Percentiles rank a stretch among this genome's conserved stretches.
phyloP scores from a whole-genome alignment of 2,113 vertebrate species.

The Mohoua ochrocephala region DNA sequence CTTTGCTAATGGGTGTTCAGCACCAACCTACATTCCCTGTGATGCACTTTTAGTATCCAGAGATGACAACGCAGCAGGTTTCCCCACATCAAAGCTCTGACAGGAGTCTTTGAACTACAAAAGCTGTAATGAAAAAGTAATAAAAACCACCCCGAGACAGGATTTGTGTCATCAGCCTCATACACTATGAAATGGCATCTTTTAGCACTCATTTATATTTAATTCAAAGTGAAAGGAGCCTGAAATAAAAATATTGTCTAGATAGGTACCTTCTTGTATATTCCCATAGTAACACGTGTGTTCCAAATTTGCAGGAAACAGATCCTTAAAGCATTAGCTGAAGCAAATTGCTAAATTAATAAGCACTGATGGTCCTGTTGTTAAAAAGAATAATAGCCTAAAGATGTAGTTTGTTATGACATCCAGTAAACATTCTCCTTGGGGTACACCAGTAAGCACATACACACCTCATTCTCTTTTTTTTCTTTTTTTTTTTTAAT shows the following conservation, averaged over 20 bases:
- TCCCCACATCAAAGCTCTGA: background rate
- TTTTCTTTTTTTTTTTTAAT: background rate
- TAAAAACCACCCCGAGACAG: background rate
- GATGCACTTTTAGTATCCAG: background rate
- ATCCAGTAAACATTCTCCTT: background rate
- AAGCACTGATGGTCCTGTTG: background rate
- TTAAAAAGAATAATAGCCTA: background rate
- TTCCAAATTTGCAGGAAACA: background rate
- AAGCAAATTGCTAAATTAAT: background rate
- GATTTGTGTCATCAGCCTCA: background rate
- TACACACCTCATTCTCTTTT: background rate
- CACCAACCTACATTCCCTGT: background rate
- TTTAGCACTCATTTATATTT: constrained; percentile 5
- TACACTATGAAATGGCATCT: background rate
- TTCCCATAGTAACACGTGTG: background rate
- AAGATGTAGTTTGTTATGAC: background rate
- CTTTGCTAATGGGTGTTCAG: background rate
- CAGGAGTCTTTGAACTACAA: background rate
- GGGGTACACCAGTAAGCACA: background rate
- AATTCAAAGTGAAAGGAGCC: background rate
- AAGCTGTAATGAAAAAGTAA: background rate
- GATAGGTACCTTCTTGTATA: background rate
- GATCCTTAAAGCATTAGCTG: background rate
- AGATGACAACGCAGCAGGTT: background rate
- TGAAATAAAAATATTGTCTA: background rate